Base-by-base conservation (phyloP, 2,113 vertebrate species). In the Galbula dea region DNA sequence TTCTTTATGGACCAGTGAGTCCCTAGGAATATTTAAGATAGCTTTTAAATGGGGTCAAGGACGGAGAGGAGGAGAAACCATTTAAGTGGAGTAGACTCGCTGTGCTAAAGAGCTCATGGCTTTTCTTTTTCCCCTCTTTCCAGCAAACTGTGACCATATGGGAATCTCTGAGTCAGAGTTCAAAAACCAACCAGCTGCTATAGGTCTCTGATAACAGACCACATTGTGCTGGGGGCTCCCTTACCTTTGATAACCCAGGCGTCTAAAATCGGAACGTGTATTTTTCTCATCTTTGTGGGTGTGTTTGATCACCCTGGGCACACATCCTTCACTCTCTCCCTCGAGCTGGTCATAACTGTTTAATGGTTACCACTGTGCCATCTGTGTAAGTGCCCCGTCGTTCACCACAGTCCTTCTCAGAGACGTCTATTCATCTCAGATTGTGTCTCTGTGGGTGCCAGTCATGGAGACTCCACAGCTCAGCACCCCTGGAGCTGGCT, bases 151-250 rank as follows among this genome's bases (percentile, higher is more conserved):
- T 76, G 92, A 96, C 96, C 96, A 91, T 95, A 95, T 96, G 96
- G 89, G 55, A 94, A 90, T 93, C 92, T 85, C 72, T 68, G 88
- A 94, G 93, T 84, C 91, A 96, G 96, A 97, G 92, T 94, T 97
- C 90, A 92, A 95, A 96, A 96, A 85, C 61, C 62, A 95, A 46
- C 68, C 96, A 97, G 94, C 95, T 97, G 96, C 96, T 83, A 97
- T 90, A 65, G 87, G 95, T 97, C 97, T 97, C 94, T 97, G 96
- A 96, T 97, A 97, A 94, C 90, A 93, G 95, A 95, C 95, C 93
- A 49, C 88, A 71, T 68, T 91, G 62, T 92, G 89, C 36, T 76
- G 77, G 95, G 75, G 66, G 43, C 88, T 92, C 69, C 10, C 43
- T 86, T 87, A 83, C 88, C 96, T 97, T 95, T 95, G 95, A 96